Evolutionary conservation across 2,113 vertebrate species (phyloP).

Genomic region (Turdus rufiventris): DNA sequence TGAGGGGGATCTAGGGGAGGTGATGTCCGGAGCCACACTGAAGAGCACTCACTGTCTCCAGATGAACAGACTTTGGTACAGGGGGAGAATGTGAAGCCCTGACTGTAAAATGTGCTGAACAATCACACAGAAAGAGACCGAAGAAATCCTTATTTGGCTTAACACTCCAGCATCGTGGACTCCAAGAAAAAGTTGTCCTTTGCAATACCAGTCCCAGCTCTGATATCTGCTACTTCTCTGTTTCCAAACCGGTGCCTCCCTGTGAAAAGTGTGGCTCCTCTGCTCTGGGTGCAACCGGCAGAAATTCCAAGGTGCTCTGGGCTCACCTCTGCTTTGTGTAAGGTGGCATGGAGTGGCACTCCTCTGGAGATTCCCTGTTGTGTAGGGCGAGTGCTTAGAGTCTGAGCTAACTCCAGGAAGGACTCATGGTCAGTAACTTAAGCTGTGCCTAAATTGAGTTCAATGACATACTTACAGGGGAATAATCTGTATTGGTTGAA

Average conservation of each 20-base stretch:
- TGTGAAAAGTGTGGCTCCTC: background rate
- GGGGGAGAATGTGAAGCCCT: background rate
- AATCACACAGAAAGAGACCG: background rate
- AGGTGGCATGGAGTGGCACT: background rate
- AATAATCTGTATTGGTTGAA: background rate
- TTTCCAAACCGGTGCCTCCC: background rate
- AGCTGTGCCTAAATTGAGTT: accelerated
- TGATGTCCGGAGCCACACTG: accelerated
- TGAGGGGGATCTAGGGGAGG: background rate
- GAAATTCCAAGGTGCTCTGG: background rate
- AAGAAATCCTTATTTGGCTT: background rate
- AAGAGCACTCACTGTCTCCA: background rate
- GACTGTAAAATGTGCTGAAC: background rate
- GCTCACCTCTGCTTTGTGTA: background rate
- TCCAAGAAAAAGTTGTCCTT: background rate
- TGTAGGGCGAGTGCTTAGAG: too few species aligned
- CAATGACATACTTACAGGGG: accelerated
- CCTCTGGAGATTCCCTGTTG: background rate
- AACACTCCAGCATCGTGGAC: accelerated
- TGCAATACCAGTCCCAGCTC: background rate
- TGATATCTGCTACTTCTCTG: accelerated
- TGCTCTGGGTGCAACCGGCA: background rate
- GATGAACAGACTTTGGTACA: background rate
- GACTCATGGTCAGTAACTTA: background rate
- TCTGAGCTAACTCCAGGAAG: background rate